Conservation (phyloP, 2,797 vertebrate genomes). For the Hozukius guyotensis region DNA sequence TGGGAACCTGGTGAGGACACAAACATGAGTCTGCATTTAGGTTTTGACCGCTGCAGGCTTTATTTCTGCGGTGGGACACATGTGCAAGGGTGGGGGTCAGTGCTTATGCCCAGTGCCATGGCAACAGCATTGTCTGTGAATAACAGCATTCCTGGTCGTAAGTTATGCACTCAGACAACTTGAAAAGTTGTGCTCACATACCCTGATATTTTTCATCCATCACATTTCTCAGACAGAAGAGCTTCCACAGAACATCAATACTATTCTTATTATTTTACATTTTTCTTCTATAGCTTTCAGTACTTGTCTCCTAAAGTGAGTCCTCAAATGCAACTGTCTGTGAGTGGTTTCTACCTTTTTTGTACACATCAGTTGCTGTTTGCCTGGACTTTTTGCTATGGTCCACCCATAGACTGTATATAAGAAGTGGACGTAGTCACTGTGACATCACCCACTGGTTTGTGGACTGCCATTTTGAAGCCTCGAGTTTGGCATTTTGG, state of each 20-base stretch:
- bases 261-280: neutral
- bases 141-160: constrained; percentile 5
- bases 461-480: no score
- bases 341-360: neutral
- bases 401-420: no score
- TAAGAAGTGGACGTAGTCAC: no score
- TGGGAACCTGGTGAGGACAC: constrained; percentile 90
- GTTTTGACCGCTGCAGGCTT: constrained; percentile 3
- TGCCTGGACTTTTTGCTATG: neutral
- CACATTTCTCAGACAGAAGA: neutral
- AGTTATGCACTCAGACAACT: constrained; percentile 29
- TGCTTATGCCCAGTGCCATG: constrained; percentile 18
- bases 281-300: neutral
- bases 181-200: constrained; percentile 21
- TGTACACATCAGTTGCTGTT: no score
- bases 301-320: neutral
- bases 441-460: no score
- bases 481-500: no score
- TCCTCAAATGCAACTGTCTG: neutral
- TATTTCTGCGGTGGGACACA: constrained; percentile 15
- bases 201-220: constrained; percentile 4
- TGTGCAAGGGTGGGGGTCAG: constrained; percentile 36
- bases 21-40: constrained; percentile 26
- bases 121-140: constrained; percentile 38
- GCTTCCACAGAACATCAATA: neutral